Percentiles rank a stretch among this genome's conserved stretches.
Conservation (phyloP, 1,140 invertebrate species). For the Hyles vespertilio region DNA sequence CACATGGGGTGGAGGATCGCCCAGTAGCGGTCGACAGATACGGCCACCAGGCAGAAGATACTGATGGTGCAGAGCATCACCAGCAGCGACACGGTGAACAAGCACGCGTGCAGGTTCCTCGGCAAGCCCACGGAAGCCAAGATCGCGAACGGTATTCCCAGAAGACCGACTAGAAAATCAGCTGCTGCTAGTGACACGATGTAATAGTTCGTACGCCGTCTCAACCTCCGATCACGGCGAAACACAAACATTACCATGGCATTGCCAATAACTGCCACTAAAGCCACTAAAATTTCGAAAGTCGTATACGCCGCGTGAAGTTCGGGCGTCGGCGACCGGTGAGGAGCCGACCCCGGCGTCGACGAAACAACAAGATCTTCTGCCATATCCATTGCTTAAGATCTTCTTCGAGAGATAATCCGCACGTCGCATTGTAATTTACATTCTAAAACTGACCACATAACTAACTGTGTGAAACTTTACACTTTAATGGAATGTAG, state of each 20-base stretch:
- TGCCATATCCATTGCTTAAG: conserved; percentile 29
- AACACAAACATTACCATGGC: conserved; percentile 91
- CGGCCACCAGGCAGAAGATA: conserved; percentile 93
- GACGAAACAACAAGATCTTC: conserved; percentile 35
- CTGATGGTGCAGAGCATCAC: conserved; percentile 93
- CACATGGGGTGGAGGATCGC: conserved; percentile 93
- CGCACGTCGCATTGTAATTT: conserved; percentile 9
- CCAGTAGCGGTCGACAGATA: conserved; percentile 94
- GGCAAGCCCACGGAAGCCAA: conserved; percentile 82
- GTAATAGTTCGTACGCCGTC: conserved; percentile 92
- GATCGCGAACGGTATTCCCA: conserved; percentile 91
- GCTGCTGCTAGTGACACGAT: conserved; percentile 92
- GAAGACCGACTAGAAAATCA: conserved; percentile 86
- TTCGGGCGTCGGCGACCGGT: conserved; percentile 60
- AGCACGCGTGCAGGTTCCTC: conserved; percentile 85
- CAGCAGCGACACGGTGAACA: conserved; percentile 91
- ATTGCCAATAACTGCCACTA: conserved; percentile 89
- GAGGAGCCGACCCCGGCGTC: conserved; percentile 44
- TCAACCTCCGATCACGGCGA: conserved; percentile 82
- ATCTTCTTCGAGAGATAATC: conserved; percentile 7
- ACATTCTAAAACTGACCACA: conserved; percentile 13
- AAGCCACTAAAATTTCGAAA: conserved; percentile 87
- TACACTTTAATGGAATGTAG: conserved; percentile 13
- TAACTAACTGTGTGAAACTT: conserved; percentile 14
- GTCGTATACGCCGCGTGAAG: conserved; percentile 83